A percentile compares a stretch with the other conserved stretches of the same genome.
Conservation (phyloP, 1,140 invertebrate genomes). For the Caenorhabditis inopinata region DNA sequence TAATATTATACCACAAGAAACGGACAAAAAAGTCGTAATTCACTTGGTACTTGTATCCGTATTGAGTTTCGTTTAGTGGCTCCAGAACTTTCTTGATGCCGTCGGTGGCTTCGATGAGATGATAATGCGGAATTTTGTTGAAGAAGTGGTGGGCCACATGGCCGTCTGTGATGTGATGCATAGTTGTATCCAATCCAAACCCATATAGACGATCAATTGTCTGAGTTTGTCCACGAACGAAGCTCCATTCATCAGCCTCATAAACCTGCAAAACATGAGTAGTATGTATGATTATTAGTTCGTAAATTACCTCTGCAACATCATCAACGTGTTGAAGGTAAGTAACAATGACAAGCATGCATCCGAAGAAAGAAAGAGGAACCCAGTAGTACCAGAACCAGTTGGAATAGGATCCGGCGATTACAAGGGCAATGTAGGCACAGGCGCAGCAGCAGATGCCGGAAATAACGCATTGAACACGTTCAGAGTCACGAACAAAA, state of each 20-base stretch:
- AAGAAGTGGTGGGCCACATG: conserved; percentile 25
- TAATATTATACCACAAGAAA: not conserved
- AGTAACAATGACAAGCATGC: conserved; percentile 67
- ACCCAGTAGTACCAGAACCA: conserved; percentile 67
- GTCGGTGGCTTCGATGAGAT: conserved; percentile 5
- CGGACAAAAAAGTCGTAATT: conserved; percentile 21
- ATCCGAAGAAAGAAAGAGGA: conserved; percentile 67
- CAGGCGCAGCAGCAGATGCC: conserved; percentile 50
- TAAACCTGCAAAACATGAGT: conserved; percentile 69
- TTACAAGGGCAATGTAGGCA: conserved; percentile 50
- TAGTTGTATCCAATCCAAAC: conserved; percentile 66
- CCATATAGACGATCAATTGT: conserved; percentile 68
- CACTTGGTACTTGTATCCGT: conserved; percentile 20
- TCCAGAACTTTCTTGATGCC: conserved; percentile 27
- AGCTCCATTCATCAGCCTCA: conserved; percentile 67
- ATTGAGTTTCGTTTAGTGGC: not conserved
- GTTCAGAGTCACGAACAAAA: conserved; percentile 58
- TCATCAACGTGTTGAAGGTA: conserved; percentile 67
- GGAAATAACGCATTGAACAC: conserved; percentile 60
- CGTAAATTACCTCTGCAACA: conserved; percentile 23
- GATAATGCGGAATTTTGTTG: conserved; percentile 23
- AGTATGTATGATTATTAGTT: too few species aligned
- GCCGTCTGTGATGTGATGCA: conserved; percentile 68
- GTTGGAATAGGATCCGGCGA: conserved; percentile 56
- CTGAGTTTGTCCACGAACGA: conserved; percentile 67